phyloP scores from a whole-genome alignment of 2,113 vertebrate genomes.

The Psophia crepitans region DNA sequence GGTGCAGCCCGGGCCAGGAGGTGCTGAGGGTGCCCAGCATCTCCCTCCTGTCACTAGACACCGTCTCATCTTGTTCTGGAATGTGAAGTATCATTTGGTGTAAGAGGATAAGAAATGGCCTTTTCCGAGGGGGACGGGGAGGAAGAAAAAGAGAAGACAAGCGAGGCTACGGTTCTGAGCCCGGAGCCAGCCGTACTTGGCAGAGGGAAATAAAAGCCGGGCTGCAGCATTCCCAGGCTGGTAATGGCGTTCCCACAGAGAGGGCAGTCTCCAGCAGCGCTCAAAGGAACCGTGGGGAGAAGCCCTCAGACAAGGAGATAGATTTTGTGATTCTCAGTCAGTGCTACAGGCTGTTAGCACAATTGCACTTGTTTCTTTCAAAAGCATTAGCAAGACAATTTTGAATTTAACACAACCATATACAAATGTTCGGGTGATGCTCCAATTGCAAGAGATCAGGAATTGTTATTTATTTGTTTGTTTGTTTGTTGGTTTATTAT shows the following conservation, averaged over 20 bases:
- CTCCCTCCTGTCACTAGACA: not conserved
- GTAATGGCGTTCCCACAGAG: constrained; percentile 47
- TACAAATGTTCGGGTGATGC: not conserved
- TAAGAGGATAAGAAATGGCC: not conserved
- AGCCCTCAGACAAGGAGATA: constrained; percentile 8
- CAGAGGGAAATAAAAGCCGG: not conserved
- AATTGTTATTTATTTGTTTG: constrained; percentile 19
- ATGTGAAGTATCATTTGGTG: not conserved
- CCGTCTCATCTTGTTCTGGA: accelerated
- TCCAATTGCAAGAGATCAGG: not conserved
- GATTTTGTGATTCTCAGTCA: constrained; percentile 34
- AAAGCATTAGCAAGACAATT: constrained; percentile 14
- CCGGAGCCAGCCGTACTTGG: not conserved
- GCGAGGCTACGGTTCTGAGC: not conserved
- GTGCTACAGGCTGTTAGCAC: not conserved
- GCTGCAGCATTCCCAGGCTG: constrained; percentile 41
- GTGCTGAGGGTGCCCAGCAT: not conserved
- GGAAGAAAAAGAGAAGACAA: not conserved
- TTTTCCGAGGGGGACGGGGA: not conserved
- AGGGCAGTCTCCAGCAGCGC: not conserved
- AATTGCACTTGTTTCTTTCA: not conserved
- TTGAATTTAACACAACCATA: not conserved
- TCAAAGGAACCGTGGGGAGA: not conserved
- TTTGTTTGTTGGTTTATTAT: constrained; percentile 25
- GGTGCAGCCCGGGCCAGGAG: accelerated